These are phyloP conservation scores for Podilymbus podiceps DNA, from an alignment of 2,113 vertebrate species.

Conservation along the genomic window DNA sequence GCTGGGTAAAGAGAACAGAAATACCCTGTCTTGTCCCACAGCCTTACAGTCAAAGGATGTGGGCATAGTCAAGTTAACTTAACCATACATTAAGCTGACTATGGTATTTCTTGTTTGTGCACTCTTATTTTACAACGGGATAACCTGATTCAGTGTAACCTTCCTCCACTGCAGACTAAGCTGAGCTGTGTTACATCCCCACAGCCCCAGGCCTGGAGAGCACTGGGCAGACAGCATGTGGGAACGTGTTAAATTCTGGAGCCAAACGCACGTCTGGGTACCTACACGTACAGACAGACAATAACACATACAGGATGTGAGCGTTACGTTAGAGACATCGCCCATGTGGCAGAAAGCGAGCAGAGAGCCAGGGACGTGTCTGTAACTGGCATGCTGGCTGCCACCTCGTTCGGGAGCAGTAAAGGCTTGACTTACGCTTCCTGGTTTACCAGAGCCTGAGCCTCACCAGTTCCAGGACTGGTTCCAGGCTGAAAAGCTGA, in stretches of 20 bases:
- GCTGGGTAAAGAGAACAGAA: not conserved
- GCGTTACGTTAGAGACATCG: not conserved
- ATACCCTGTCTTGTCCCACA: not conserved
- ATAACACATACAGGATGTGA: not conserved
- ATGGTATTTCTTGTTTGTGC: not conserved
- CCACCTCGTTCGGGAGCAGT: not conserved
- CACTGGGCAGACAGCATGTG: not conserved
- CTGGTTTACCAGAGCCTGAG: not conserved
- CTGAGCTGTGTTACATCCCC: not conserved
- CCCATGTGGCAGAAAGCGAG: not conserved
- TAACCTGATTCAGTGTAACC: not conserved
- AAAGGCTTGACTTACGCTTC: not conserved
- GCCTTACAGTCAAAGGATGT: not conserved
- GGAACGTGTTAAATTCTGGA: not conserved
- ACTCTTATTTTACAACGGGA: not conserved
- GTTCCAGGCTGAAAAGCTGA: not conserved
- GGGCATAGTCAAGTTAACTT: not conserved
- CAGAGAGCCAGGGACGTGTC: not conserved
- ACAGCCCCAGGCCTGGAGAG: not conserved
- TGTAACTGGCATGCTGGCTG: not conserved
- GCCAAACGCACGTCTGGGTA: not conserved
- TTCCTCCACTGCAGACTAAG: not conserved
- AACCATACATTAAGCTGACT: not conserved
- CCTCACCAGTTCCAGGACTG: not conserved
- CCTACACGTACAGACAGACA: not conserved